Conservation (phyloP, 2,888 invertebrate genomes). For the Apamea sordens region DNA sequence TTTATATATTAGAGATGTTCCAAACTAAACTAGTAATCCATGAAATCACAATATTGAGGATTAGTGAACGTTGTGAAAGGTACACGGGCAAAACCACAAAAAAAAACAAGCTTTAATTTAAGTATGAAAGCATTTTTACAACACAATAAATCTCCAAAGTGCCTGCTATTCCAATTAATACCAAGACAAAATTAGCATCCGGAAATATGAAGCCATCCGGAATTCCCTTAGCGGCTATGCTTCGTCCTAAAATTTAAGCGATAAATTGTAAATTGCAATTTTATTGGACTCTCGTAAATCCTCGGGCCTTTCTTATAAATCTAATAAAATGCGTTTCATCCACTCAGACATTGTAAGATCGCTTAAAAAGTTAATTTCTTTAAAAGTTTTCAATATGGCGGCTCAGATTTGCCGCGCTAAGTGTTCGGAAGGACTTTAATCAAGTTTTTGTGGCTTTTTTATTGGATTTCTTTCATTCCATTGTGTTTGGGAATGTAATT, state of each 20-base stretch:
- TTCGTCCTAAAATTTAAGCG: conserved; percentile 47
- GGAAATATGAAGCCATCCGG: conserved; percentile 48
- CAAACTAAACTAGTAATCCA: not conserved
- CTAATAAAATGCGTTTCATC: conserved; percentile 71
- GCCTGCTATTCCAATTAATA: conserved; percentile 54
- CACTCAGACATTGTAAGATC: conserved; percentile 59
- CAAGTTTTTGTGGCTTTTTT: conserved; percentile 44
- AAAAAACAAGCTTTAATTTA: not conserved
- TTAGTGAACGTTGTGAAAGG: not conserved
- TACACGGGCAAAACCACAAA: not conserved
- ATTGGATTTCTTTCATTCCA: conserved; percentile 43
- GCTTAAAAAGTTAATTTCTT: conserved; percentile 68
- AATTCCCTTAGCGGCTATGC: conserved; percentile 32
- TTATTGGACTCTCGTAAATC: conserved; percentile 72
- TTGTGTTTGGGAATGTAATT: conserved; percentile 38
- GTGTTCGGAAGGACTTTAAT: conserved; percentile 36
- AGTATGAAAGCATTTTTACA: conserved; percentile 50
- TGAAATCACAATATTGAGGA: not conserved
- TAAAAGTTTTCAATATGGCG: conserved; percentile 59
- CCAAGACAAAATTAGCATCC: conserved; percentile 56
- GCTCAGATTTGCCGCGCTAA: conserved; percentile 44
- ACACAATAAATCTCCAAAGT: conserved; percentile 38
- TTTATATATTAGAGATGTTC: no score
- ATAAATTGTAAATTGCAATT: conserved; percentile 68
- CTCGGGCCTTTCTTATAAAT: conserved; percentile 60